These are phyloP conservation scores for Tipula lateralis DNA, from an alignment of 2,888 invertebrate species.

Conservation along the genomic window DNA sequence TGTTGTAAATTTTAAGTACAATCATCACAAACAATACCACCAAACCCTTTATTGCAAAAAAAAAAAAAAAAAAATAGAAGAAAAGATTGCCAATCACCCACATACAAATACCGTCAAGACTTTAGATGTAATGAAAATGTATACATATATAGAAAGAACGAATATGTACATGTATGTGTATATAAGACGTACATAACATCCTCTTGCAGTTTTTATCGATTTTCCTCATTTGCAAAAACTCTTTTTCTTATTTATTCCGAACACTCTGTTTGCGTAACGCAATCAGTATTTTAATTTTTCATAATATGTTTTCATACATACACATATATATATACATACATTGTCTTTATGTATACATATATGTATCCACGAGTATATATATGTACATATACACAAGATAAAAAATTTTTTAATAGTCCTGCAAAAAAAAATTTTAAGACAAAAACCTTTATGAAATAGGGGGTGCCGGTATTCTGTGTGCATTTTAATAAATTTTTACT, in stretches of 20 bases:
- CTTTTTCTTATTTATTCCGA: conserved; percentile 28
- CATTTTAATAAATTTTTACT: neutral
- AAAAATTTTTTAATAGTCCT: conserved; percentile 20
- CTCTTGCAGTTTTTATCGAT: conserved; percentile 28
- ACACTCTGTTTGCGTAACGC: conserved; percentile 27
- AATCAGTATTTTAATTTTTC: conserved; percentile 26
- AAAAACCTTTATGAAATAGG: conserved; percentile 16
- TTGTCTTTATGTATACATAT: neutral
- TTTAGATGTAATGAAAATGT: neutral
- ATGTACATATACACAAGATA: neutral
- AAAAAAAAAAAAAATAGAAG: neutral
- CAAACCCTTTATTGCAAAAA: neutral
- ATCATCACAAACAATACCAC: neutral
- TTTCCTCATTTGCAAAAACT: conserved; percentile 24
- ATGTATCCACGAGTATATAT: neutral
- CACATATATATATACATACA: neutral
- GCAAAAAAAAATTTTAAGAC: conserved; percentile 16
- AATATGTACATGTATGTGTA: neutral
- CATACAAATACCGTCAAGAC: neutral
- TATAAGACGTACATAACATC: neutral
- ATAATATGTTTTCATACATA: neutral
- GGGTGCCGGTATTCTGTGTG: conserved; percentile 26
- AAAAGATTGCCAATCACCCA: neutral
- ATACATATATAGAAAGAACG: neutral
- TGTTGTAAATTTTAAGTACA: neutral